Evolutionary conservation across 2,797 vertebrate species (phyloP), one percentile per base, ranked within the genome.

Genomic region (Halcyon smyrnensis): DNA sequence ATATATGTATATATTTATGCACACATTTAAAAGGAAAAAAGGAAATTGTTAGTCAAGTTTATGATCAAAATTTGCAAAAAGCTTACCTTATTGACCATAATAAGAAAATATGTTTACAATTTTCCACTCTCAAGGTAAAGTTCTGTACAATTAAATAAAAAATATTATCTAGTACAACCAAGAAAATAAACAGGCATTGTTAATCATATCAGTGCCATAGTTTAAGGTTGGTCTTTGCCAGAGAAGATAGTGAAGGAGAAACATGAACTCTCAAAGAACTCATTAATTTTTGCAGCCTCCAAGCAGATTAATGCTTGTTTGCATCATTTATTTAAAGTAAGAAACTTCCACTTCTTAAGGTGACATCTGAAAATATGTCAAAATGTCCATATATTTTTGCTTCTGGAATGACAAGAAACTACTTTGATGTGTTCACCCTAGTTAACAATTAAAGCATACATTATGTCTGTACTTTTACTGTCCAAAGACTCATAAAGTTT

Each of bases 401-500:
- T 81, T 86, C 27, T 70, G 23, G 12, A 90, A 89, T 67, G 17
- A 63, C 11, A 53, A 45, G 45, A 84, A 45, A 78, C 43, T 78
- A 89, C 37, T 53, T 71, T 37, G 50, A 8, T 77, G 39, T 84
- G 15, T 56, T 56, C 57, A 89, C 64, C 48, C 41, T 41, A 75
- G 48, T 50, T 45, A 18, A 73, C 43, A 90, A 39, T 30, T 80
- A 89, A 95, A 86, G 3, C 32, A 54, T 51, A 76, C 48, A 89
- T 65, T 78, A 53, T 73, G 24, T 76, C 69, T 83, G 14, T 76
- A 79, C 75, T 60, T 76, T 63, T 60, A 83, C 36, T 83, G 83
- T 79, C 45, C 9, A 51, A 95, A 93, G 75, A 68, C 25, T 96
- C 48, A 64, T n/a, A 51, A 88, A 91, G 60, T 75, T 80, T 85